Evolutionary conservation across 2,113 vertebrate genomes (phyloP), one percentile per base, ranked within the genome.

Genomic region (Leuciscus idus): DNA sequence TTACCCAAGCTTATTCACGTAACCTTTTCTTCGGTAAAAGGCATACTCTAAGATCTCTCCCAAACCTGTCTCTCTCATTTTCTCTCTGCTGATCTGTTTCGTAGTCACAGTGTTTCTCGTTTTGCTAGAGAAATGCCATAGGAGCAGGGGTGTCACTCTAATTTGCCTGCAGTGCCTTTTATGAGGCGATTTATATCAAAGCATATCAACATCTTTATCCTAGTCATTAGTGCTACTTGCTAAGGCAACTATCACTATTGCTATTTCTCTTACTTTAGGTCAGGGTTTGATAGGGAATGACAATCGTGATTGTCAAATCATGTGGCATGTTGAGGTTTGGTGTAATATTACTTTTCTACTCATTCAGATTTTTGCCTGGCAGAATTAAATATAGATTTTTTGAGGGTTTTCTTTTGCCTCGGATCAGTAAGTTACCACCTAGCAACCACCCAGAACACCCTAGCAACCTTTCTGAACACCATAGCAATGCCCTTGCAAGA

Each of bases 1-100:
- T 87, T 90, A 90, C 89, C 73, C 62, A 83, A 87, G 73, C 87
- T 89, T 90, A 84, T 88, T 88, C 86, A 86, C 80, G 21, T 88
- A 89, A 89, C 82, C 87, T 89, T 87, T 87, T 70, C 70, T 79
- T 80, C 66, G 85, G 81, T 85, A 85, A 85, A 85, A 87, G 86
- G 50, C 87, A 70, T 77, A 77, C 88, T 66, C 52, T 84, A 79
- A 68, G 81, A 78, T 85, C 55, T 87, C 76, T 73, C 39, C 26
- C 77, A 72, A 82, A 82, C 61, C 43, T n/a, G 13, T 50, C 61
- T 43, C 73, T 66, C 86, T 68, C 33, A 57, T 33, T 73, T 72
- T 62, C n/a, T 64, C 59, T 81, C 77, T 80, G 76, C 84, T 81
- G 76, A 82, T 86, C 78, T 75, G 36, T 79, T 86, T 61, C 50